Conservation (phyloP, 2,113 vertebrate species). For the Coturnix japonica region DNA sequence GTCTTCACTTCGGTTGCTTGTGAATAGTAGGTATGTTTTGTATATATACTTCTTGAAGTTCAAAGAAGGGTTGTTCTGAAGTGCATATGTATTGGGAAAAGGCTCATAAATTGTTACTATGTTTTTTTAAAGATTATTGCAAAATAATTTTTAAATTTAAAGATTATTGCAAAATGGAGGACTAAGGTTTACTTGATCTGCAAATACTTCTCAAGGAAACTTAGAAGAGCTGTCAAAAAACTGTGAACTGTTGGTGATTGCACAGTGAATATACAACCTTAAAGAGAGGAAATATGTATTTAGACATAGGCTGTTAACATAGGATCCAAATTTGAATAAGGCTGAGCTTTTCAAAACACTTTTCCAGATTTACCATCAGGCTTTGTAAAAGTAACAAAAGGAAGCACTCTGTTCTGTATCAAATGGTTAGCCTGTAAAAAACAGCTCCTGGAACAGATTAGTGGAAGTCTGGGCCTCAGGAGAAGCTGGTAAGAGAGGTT, state of each 20-base stretch:
- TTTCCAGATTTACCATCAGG: background rate
- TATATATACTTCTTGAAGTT: background rate
- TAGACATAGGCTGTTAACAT: background rate
- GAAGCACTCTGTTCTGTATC: background rate
- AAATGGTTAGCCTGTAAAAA: background rate
- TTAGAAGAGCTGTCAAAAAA: background rate
- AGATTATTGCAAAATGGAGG: background rate
- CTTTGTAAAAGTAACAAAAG: background rate
- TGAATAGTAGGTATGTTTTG: background rate
- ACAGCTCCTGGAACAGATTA: background rate
- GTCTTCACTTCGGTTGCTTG: background rate
- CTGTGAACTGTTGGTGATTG: background rate
- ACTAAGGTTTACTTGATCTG: background rate
- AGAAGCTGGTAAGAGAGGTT: background rate
- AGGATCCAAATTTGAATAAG: background rate
- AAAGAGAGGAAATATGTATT: background rate
- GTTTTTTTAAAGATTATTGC: background rate
- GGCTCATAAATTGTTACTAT: background rate
- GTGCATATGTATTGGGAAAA: background rate
- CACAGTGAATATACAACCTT: background rate
- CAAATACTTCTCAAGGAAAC: background rate
- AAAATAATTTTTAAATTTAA: background rate
- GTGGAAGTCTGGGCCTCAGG: background rate
- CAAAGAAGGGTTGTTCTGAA: background rate
- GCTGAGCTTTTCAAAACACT: background rate